Conservation (phyloP, 2,888 invertebrate species). For the Lasius fuliginosus region DNA sequence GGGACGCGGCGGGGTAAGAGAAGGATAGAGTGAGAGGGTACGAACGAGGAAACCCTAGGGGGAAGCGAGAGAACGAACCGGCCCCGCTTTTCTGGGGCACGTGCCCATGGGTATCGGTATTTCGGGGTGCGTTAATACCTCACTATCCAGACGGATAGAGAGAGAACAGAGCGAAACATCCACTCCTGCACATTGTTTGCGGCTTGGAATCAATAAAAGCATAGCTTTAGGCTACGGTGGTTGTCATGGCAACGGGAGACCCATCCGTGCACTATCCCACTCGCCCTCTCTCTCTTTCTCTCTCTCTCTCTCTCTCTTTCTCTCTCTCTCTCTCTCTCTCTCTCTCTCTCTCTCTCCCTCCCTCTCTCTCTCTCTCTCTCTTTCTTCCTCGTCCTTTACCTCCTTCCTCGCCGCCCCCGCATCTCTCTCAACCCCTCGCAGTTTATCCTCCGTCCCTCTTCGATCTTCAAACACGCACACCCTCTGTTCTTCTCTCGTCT, state of each 20-base stretch:
- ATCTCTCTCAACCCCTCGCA: constrained; percentile 40
- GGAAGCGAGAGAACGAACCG: constrained; percentile 33
- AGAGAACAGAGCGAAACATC: constrained; percentile 85
- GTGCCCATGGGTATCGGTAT: constrained; percentile 77
- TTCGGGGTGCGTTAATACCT: constrained; percentile 79
- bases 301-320: constrained; percentile 38
- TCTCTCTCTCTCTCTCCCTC: constrained; percentile 16
- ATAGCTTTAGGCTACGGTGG: constrained; percentile 86
- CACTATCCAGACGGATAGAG: constrained; percentile 80
- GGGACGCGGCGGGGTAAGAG: constrained; percentile 10
- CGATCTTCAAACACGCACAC: constrained; percentile 53
- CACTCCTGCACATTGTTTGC: constrained; percentile 86
- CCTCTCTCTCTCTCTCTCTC: constrained; percentile 18
- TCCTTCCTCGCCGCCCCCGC: constrained; percentile 40
- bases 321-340: constrained; percentile 62
- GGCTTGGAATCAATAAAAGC: constrained; percentile 86
- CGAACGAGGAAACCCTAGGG: not conserved
- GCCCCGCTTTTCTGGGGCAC: constrained; percentile 76
- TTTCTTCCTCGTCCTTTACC: constrained; percentile 28
- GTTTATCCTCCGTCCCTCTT: constrained; percentile 62
- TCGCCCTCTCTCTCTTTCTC: constrained; percentile 53
- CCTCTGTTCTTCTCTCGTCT: constrained; percentile 45
- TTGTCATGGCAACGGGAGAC: constrained; percentile 84
- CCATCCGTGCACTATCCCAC: constrained; percentile 79
- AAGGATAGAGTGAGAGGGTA: not conserved